Conservation (phyloP, 1,140 invertebrate genomes). For the Ceratosolen solmsi region DNA sequence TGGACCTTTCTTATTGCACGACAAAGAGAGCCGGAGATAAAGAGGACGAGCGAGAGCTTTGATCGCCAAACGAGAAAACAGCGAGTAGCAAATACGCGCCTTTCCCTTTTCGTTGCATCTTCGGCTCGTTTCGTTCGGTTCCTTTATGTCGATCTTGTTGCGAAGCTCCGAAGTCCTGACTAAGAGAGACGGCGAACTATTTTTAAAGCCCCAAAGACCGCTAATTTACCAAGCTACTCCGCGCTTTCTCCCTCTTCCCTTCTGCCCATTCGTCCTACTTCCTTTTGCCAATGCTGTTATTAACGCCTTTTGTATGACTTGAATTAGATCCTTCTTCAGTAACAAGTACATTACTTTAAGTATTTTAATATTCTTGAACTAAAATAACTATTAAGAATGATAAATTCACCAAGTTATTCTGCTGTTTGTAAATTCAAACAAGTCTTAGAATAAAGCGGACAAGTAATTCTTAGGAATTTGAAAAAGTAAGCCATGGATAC, state of each 20-base stretch:
- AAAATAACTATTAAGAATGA: too few species aligned
- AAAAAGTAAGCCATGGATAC: too few species aligned
- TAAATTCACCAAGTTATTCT: too few species aligned
- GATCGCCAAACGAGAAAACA: constrained; percentile 16
- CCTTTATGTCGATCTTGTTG: constrained; percentile 38
- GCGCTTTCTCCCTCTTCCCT: not conserved
- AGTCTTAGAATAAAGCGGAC: too few species aligned
- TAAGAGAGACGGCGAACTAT: constrained; percentile 35
- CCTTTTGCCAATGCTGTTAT: not conserved
- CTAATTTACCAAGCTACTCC: constrained; percentile 35
- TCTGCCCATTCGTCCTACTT: not conserved
- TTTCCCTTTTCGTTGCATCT: constrained; percentile 21
- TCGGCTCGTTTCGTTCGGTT: constrained; percentile 41
- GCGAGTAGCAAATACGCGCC: constrained; percentile 9
- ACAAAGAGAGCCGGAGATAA: constrained; percentile 8
- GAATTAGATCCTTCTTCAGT: not conserved
- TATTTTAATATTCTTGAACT: too few species aligned
- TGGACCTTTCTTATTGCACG: constrained; percentile 22
- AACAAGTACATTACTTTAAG: not conserved
- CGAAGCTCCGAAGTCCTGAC: constrained; percentile 14
- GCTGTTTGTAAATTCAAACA: too few species aligned
- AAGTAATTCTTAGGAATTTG: too few species aligned
- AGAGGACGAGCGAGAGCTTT: not conserved
- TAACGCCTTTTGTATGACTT: not conserved
- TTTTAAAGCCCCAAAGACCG: constrained; percentile 24